Conservation (phyloP, 2,113 vertebrate species). For the Acrocephalus arundinaceus region DNA sequence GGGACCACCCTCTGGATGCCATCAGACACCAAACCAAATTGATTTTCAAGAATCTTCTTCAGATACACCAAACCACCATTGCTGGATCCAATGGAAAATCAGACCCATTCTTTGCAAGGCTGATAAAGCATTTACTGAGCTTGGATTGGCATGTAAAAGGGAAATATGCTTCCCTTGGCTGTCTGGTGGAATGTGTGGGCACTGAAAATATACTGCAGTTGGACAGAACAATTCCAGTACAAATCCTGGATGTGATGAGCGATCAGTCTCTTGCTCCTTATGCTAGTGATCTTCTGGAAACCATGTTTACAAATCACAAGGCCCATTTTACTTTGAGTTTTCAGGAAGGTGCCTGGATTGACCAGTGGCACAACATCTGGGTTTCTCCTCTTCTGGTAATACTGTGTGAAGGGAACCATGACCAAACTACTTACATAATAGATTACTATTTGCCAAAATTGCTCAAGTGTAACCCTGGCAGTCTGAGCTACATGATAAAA, state of each 20-base stretch:
- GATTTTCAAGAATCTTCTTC: conserved; percentile 89
- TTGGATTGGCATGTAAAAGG: conserved; percentile 94
- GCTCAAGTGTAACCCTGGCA: conserved; percentile 86
- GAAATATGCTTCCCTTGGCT: conserved; percentile 87
- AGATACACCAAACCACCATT: conserved; percentile 75
- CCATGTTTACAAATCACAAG: conserved; percentile 90
- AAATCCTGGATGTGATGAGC: conserved; percentile 85
- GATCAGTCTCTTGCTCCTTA: conserved; percentile 92
- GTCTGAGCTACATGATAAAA: conserved; percentile 88
- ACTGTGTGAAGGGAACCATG: conserved; percentile 83
- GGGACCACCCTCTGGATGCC: conserved; percentile 94
- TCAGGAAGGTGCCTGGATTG: conserved; percentile 74
- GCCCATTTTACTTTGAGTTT: conserved; percentile 67
- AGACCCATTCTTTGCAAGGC: conserved; percentile 79
- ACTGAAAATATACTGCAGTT: conserved; percentile 78
- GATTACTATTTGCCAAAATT: conserved; percentile 94
- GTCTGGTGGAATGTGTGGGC: conserved; percentile 87
- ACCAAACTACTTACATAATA: conserved; percentile 89
- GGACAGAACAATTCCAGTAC: conserved; percentile 80
- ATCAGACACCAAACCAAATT: conserved; percentile 89
- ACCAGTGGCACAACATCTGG: conserved; percentile 88
- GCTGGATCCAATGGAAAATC: background rate
- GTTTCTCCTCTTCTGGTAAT: conserved; percentile 86
- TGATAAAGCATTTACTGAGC: conserved; percentile 79
- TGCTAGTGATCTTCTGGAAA: conserved; percentile 90